Evolutionary conservation across 2,888 invertebrate genomes (phyloP), one percentile per base, ranked within the genome.

Genomic region (Spisula subtruncata): DNA sequence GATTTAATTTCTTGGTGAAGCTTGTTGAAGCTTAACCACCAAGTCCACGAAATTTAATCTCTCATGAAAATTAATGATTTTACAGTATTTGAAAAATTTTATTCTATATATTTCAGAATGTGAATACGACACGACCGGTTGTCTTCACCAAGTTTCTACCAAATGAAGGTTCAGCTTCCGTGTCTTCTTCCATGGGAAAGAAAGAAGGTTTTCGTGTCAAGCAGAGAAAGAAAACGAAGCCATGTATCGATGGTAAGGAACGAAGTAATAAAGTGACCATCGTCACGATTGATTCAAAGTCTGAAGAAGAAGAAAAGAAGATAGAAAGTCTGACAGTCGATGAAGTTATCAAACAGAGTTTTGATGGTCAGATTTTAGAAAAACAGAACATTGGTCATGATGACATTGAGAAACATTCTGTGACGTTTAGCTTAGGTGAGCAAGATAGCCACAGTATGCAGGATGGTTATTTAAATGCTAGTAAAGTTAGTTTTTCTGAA

Each of bases 121-220:
- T 94, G 54, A 94, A 94, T 93, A 95, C 95, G 82, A 95, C 94
- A 10, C 94, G 93, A 79, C 95, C 95, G 12, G 95, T 95, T 66
- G 89, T 94, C 54, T 95, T 95, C 88, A 92, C 93, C 66, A 94
- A 94, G 81, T 90, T 95, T 41, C 83, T 93, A 16, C 91, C 89
- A 51, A 92, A 90, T 66, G 92, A 90, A n/a, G 79, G 48, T 20
- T 84, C 88, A 32, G 54, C 6, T 54, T 29, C 51, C 51, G 46
- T 20, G 12, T 60, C 81, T n/a, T 25, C 71, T n/a, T 48, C 80
- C 56, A 86, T 60, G 35, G 81, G 81, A 35, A 90, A 83, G 60
- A 89, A 86, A 35, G 92, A 92, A 16, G 94, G 94, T 54, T 95
- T 92, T 88, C 92, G 93, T 66, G 94, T 95, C 35, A 95, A 95